A percentile compares a stretch with the other conserved stretches of the same genome.
Conservation (phyloP, 2,113 vertebrate genomes). For the Trematocara zebra region DNA sequence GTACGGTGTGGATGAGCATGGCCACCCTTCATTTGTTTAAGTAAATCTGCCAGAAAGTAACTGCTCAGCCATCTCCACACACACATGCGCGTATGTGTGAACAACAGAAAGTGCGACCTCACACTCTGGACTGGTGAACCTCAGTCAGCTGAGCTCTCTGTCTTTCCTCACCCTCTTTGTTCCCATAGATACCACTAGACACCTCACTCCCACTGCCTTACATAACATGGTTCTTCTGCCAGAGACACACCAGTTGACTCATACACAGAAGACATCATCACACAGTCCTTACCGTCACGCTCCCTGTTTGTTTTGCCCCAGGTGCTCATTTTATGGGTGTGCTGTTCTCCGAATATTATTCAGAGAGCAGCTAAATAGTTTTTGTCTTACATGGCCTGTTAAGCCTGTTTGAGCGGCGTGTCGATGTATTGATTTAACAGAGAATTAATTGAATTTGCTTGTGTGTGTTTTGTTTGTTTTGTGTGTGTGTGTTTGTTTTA, state of each 20-base stretch:
- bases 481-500: not conserved
- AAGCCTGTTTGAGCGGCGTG: not conserved
- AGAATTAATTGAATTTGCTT: not conserved
- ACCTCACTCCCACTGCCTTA: constrained; percentile 47
- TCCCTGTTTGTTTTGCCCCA: not conserved
- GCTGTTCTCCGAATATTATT: not conserved
- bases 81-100: rapidly evolving
- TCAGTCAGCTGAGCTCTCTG: not conserved
- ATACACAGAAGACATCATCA: not conserved
- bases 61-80: not conserved
- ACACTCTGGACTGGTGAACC: not conserved
- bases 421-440: not conserved
- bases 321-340: not conserved
- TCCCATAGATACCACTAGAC: constrained; percentile 48
- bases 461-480: not conserved
- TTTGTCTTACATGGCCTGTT: not conserved
- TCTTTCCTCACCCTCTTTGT: constrained; percentile 23
- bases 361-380: not conserved
- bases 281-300: constrained; percentile 12
- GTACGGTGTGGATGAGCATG: not conserved
- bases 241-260: not conserved
- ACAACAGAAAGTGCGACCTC: not conserved
- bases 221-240: constrained; percentile 25
- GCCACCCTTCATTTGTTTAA: not conserved
- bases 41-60: not conserved